A percentile compares a stretch with the other conserved stretches of the same genome.
Conservation (phyloP, 64 coral and sea anemone genomes). For the Dendrophyllia cribrosa region DNA sequence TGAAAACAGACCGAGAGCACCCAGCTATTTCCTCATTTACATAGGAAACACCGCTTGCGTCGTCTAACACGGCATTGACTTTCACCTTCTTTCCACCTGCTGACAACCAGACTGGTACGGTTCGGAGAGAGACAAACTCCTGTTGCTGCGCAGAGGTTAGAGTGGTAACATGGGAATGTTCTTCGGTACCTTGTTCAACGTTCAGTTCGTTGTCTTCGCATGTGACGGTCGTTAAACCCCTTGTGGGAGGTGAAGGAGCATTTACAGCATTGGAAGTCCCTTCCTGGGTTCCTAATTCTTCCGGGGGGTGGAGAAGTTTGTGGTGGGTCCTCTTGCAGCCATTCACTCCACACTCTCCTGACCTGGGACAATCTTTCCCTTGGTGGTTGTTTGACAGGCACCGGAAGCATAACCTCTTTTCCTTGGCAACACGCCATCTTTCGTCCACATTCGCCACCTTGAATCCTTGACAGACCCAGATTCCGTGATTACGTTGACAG, state of each 20-base stretch:
- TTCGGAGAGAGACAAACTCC: too few relatives aligned
- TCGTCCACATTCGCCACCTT: background rate
- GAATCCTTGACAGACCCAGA: constrained; percentile 20
- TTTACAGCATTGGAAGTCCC: background rate
- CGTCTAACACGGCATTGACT: constrained; percentile 52
- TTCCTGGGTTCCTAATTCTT: background rate
- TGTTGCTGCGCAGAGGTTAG: too few relatives aligned
- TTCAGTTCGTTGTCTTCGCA: background rate
- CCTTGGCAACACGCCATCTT: constrained; percentile 47
- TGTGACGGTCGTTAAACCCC: background rate
- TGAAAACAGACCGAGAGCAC: background rate
- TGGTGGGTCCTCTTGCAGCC: constrained; percentile 54
- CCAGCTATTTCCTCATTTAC: too few relatives aligned
- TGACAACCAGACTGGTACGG: background rate
- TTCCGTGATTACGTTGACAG: constrained; percentile 17
- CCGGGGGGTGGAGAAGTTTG: background rate
- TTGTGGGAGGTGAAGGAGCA: background rate
- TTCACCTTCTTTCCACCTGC: background rate
- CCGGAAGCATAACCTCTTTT: constrained; percentile 49
- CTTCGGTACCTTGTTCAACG: too few relatives aligned
- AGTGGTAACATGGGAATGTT: too few relatives aligned
- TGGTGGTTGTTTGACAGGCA: constrained; percentile 45
- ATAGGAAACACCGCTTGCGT: constrained; percentile 17
- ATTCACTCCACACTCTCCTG: constrained; percentile 23
- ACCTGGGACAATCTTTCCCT: constrained; percentile 5